Evolutionary conservation across 2,888 invertebrate species (phyloP).

Genomic region (Phlogophora meticulosa): DNA sequence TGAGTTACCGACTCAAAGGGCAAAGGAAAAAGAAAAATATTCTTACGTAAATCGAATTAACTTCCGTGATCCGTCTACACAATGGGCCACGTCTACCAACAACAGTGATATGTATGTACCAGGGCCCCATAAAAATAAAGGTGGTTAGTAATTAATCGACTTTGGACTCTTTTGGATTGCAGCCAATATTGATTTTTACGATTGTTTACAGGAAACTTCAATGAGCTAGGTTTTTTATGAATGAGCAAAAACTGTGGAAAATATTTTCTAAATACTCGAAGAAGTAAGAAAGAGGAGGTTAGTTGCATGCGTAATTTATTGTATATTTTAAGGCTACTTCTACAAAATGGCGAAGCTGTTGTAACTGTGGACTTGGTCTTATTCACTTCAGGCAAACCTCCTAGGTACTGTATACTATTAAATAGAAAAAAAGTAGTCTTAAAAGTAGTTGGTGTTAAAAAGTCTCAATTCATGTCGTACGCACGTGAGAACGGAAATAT

Average conservation of each 20-base stretch:
- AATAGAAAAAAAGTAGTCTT: no score
- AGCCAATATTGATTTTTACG: constrained; percentile 38
- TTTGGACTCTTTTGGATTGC: constrained; percentile 21
- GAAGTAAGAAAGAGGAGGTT: not conserved
- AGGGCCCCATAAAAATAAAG: constrained; percentile 14
- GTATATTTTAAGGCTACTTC: no score
- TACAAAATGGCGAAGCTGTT: no score
- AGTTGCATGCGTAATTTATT: not conserved
- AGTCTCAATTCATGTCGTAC: no score
- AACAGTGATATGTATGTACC: constrained; percentile 9
- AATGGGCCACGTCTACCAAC: not conserved
- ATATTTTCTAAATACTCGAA: constrained; percentile 1
- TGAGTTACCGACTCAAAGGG: constrained; percentile 6
- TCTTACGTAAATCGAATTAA: constrained; percentile 15
- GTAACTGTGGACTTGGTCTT: no score
- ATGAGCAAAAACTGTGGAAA: constrained; percentile 2
- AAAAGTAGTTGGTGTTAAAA: no score
- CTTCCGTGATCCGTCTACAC: not conserved
- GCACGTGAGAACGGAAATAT: no score
- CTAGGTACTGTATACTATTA: no score
- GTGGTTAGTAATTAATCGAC: constrained; percentile 17
- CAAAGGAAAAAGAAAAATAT: constrained; percentile 1
- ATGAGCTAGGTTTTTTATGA: constrained; percentile 10
- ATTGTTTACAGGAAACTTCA: constrained; percentile 47
- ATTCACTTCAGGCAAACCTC: no score